A percentile compares a stretch with the other conserved stretches of the same genome.
phyloP scores from a whole-genome alignment of 2,888 invertebrate genomes.

The Blera fallax region DNA sequence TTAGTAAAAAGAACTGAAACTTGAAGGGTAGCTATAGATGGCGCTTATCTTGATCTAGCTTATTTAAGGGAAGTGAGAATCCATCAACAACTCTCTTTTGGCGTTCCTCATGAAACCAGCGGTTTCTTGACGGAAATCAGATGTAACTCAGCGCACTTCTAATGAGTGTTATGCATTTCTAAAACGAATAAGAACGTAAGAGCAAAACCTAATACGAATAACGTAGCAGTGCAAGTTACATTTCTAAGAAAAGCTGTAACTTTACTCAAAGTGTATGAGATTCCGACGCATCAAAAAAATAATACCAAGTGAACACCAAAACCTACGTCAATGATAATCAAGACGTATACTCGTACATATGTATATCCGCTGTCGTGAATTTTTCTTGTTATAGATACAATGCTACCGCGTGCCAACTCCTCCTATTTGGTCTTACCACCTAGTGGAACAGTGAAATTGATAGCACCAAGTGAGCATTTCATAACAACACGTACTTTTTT shows the following conservation, averaged over 20 bases:
- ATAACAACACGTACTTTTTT: conserved; percentile 35
- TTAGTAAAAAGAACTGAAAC: too few species aligned
- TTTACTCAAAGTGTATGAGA: not conserved
- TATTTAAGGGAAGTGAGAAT: too few species aligned
- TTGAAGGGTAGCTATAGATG: too few species aligned
- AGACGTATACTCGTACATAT: conserved; percentile 1
- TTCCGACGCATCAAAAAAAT: not conserved
- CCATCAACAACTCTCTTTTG: too few species aligned
- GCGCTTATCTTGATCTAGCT: too few species aligned
- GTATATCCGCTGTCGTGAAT: not conserved
- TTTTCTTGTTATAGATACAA: not conserved
- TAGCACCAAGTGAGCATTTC: conserved; percentile 36
- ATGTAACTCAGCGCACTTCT: too few species aligned
- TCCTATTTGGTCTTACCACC: not conserved
- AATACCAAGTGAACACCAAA: conserved; percentile 6
- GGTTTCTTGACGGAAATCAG: too few species aligned
- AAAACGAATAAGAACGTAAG: too few species aligned
- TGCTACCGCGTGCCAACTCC: not conserved
- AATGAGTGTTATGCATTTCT: too few species aligned
- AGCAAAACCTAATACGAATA: too few species aligned
- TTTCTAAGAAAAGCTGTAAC: not conserved
- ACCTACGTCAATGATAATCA: conserved; percentile 11
- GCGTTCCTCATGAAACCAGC: too few species aligned
- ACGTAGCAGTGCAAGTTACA: too few species aligned
- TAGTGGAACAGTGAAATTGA: conserved; percentile 24